Evolutionary conservation across 2,888 invertebrate species (phyloP).

Genomic region (Prosapia bicincta): DNA sequence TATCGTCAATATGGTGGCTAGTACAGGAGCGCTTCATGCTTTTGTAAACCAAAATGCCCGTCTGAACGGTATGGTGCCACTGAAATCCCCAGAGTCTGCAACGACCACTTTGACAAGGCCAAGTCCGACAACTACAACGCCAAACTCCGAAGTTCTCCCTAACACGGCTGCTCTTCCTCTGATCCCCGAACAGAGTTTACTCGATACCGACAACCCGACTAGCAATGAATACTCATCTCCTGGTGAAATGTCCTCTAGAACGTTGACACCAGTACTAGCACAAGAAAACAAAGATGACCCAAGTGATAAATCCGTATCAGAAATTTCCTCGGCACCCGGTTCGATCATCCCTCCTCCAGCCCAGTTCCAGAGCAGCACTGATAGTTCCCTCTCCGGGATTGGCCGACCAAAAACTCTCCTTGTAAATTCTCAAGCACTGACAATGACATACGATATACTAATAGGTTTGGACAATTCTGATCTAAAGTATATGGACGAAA

Average conservation of each 20-base stretch:
- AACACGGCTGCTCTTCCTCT: slow-evolving; percentile 53
- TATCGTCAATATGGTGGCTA: slow-evolving; percentile 65
- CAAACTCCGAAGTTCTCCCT: slow-evolving; percentile 38
- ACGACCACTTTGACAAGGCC: slow-evolving; percentile 21
- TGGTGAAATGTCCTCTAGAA: slow-evolving; percentile 44
- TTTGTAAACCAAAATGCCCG: slow-evolving; percentile 48
- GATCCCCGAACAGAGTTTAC: slow-evolving; percentile 61
- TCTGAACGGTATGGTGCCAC: slow-evolving; percentile 43
- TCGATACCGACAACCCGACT: slow-evolving; percentile 56
- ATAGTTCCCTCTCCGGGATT: slow-evolving; percentile 52
- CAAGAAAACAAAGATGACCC: slow-evolving; percentile 24
- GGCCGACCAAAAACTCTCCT: slow-evolving; percentile 53
- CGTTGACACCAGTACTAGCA: slow-evolving; percentile 46
- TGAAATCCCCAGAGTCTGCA: slow-evolving; percentile 43
- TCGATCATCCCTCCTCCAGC: slow-evolving; percentile 68
- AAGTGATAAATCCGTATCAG: slow-evolving; percentile 34
- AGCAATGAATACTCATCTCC: slow-evolving; percentile 24
- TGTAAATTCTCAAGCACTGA: slow-evolving; percentile 46
- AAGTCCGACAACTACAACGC: slow-evolving; percentile 31
- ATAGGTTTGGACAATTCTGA: slow-evolving; percentile 82
- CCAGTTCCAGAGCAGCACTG: slow-evolving; percentile 68
- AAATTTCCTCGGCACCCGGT: slow-evolving; percentile 38
- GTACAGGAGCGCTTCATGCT: slow-evolving; percentile 56
- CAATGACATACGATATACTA: slow-evolving; percentile 66
- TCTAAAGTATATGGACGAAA: slow-evolving; percentile 87